Conservation (phyloP, 2,797 vertebrate genomes). For the Arrhamphus sclerolepis region DNA sequence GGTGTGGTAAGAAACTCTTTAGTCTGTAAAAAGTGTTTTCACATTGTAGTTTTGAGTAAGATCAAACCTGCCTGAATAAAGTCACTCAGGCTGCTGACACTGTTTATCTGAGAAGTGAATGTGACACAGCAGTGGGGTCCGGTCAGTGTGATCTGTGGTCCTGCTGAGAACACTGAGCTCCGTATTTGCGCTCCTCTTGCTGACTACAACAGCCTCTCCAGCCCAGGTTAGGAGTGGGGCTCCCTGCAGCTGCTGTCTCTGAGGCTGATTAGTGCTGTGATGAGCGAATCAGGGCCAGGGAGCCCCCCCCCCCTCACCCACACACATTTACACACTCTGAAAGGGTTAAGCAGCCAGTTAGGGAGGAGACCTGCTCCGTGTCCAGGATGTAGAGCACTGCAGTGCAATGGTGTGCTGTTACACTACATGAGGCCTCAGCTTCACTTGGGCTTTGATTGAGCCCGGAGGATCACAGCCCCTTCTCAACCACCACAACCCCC, state of each 20-base stretch:
- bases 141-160: slow-evolving; percentile 57
- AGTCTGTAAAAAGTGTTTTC: too few relatives aligned
- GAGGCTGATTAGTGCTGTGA: slow-evolving; percentile 79
- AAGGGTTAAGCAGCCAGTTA: slow-evolving; percentile 77
- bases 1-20: too few relatives aligned
- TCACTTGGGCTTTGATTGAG: slow-evolving; percentile 81
- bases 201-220: slow-evolving; percentile 76
- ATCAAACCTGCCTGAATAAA: slow-evolving; percentile 13
- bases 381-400: slow-evolving; percentile 80
- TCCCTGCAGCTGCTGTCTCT: slow-evolving; percentile 80
- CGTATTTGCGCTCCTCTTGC: slow-evolving; percentile 71
- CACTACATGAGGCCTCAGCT: slow-evolving; percentile 78
- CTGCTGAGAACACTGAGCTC: slow-evolving; percentile 78
- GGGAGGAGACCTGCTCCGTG: slow-evolving; percentile 79
- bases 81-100: slow-evolving; percentile 33
- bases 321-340: slow-evolving; percentile 48
- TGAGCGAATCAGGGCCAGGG: slow-evolving; percentile 75
- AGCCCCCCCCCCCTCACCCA: slow-evolving; percentile 35
- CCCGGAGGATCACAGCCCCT: slow-evolving; percentile 78
- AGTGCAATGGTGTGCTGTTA: slow-evolving; percentile 74
- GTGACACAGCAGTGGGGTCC: slow-evolving; percentile 50
- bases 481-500: slow-evolving; percentile 31
- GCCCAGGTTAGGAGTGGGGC: slow-evolving; percentile 71
- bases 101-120: slow-evolving; percentile 36
- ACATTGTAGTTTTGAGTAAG: not conserved